phyloP scores from a whole-genome alignment of 2,888 invertebrate species.

The Drosophila diplacantha region DNA sequence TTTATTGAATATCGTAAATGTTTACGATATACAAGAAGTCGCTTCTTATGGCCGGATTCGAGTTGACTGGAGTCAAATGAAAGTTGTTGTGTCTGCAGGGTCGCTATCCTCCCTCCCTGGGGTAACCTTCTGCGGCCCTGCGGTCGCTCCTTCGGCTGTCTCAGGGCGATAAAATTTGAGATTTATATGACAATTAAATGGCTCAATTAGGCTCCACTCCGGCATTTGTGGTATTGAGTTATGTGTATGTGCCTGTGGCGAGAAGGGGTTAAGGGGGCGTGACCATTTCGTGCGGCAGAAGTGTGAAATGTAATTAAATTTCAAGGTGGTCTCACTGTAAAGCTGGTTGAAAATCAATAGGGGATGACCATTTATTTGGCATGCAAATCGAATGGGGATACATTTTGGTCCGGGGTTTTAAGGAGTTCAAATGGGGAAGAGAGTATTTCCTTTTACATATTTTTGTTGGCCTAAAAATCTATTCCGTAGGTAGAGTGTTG shows the following conservation, averaged over 20 bases:
- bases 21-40: constrained; percentile 60
- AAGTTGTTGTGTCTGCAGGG: constrained; percentile 11
- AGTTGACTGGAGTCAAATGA: constrained; percentile 25
- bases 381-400: background rate
- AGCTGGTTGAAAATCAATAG: background rate
- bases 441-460: background rate
- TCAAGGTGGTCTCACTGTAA: background rate
- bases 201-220: constrained; percentile 52
- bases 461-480: no score
- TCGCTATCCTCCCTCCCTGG: background rate
- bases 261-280: constrained; percentile 15
- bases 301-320: constrained; percentile 34
- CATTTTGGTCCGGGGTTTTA: background rate
- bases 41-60: constrained; percentile 18
- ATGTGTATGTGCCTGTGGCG: constrained; percentile 15
- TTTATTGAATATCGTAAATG: constrained; percentile 53
- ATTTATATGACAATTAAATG: constrained; percentile 63
- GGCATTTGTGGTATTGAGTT: constrained; percentile 40
- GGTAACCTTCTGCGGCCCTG: constrained; percentile 1
- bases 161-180: constrained; percentile 46
- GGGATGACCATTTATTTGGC: constrained; percentile 1
- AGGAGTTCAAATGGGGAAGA: background rate
- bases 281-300: background rate
- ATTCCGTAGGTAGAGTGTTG: background rate
- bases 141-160: constrained; percentile 19